Evolutionary conservation across 92 coral and sea anemone genomes (phyloP), one percentile per base, ranked within the genome.

Genomic region (Virgularia gustaviana): DNA sequence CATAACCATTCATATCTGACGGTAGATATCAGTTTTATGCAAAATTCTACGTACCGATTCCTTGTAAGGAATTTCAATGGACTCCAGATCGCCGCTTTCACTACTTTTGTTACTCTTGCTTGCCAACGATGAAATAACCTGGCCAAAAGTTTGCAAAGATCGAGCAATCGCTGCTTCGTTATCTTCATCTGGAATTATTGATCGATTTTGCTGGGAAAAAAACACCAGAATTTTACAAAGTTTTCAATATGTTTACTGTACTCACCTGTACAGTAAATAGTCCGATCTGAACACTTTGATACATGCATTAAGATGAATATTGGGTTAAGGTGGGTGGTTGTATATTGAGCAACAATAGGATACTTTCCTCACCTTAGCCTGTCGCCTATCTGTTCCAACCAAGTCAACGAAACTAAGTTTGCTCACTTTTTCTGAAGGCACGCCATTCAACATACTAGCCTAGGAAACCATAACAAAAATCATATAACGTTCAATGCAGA

Each of bases 401-500:
- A 92, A 83, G 60, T 92, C 98, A 36, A 92, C 98, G 30, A 92
- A 74, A 9, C 90, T 85, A 22, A 89, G 73, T 3, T 86, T 76
- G 52, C 98, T 92, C 42, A 89, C 74, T 71, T 86, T 88, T 56
- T 92, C 98, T 79, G 89, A 84, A 4, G 98, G 98, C 81, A 85
- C 79, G 7, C 83, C 90, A 60, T 85, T 85, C 66, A 82, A 88
- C 59, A 89, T 79, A 37, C 86, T 89, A 52, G 98, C 98, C 98
- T 92, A 44, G 27, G 59, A 55, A 49, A 58, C 11, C 5, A 36
- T 57, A 45, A 16, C 15, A 62, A 28, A 35, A 25, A 62, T n/a
- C n/a, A n/a, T n/a, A n/a, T n/a, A n/a, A n/a, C n/a, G n/a, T n/a
- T n/a, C n/a, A 10, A 31, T 20, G 49, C 0, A 71, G 36, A 55